Conservation (phyloP, 2,797 vertebrate genomes). For the Iguana delicatissima region DNA sequence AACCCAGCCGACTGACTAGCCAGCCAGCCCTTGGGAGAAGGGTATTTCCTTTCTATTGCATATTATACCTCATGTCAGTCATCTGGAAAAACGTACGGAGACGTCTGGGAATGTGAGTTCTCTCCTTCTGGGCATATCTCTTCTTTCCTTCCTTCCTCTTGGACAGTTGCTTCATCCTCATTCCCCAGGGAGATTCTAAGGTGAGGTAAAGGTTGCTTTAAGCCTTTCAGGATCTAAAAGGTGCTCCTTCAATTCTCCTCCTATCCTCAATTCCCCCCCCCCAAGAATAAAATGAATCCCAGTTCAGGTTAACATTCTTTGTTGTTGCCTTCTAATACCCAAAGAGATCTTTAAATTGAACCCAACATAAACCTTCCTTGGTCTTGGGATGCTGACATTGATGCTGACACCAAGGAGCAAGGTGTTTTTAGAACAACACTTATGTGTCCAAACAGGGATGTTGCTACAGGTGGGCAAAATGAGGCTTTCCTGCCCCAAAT, state of each 20-base stretch:
- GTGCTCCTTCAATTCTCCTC: neutral
- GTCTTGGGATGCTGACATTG: neutral
- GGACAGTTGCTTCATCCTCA: conserved; percentile 31
- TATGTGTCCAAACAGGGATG: too few species aligned
- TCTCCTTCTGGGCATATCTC: conserved; percentile 36
- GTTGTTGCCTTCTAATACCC: neutral
- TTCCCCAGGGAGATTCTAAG: neutral
- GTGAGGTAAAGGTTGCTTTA: conserved; percentile 7
- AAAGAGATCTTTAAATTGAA: neutral
- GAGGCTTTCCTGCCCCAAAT: too few species aligned
- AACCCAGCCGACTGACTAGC: neutral
- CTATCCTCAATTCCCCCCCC: neutral
- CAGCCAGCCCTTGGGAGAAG: conserved; percentile 17
- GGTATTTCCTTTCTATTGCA: conserved; percentile 40
- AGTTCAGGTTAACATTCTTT: neutral
- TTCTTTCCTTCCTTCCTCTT: conserved; percentile 33
- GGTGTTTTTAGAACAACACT: neutral
- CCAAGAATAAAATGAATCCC: neutral
- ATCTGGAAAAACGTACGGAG: conserved; percentile 63
- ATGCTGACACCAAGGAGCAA: neutral
- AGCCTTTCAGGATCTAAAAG: neutral
- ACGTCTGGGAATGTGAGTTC: conserved; percentile 42
- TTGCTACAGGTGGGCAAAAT: too few species aligned
- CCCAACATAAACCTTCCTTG: neutral
- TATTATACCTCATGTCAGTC: conserved; percentile 41